These are phyloP conservation scores for Penaeus chinensis DNA, from an alignment of 1,140 invertebrate genomes.

Conservation along the genomic window DNA sequence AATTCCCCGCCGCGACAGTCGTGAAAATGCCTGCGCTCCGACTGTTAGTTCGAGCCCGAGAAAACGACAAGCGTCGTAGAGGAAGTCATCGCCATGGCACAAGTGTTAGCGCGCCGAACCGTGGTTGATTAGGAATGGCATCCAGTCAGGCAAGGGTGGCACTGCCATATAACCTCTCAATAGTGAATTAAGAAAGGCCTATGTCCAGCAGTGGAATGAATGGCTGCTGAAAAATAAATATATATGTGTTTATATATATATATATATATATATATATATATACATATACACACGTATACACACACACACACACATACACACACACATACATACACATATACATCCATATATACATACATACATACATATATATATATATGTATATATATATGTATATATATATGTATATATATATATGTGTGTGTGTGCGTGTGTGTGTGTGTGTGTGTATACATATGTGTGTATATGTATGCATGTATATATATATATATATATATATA, in stretches of 20 bases:
- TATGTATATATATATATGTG: neutral
- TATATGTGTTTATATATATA: neutral
- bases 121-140: too few species aligned
- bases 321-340: constrained; percentile 27
- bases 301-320: constrained; percentile 16
- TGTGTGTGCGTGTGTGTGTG: neutral
- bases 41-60: too few species aligned
- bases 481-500: constrained; percentile 32
- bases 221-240: too few species aligned
- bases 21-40: too few species aligned
- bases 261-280: constrained; percentile 16
- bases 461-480: constrained; percentile 1
- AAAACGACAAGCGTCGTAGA: too few species aligned
- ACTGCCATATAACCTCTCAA: too few species aligned
- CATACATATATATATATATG: constrained; percentile 33
- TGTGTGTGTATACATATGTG: neutral
- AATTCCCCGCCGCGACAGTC: too few species aligned
- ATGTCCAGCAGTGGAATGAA: too few species aligned
- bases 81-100: too few species aligned
- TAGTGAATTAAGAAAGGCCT: too few species aligned
- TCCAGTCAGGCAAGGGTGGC: too few species aligned
- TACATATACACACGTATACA: constrained; percentile 21
- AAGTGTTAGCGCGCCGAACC: too few species aligned
- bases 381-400: constrained; percentile 30
- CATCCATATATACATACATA: constrained; percentile 20